Percentiles rank a stretch among this genome's conserved stretches.
Evolutionary conservation across 1,140 invertebrate genomes (phyloP).

Genomic region (Chymomyza costata): DNA sequence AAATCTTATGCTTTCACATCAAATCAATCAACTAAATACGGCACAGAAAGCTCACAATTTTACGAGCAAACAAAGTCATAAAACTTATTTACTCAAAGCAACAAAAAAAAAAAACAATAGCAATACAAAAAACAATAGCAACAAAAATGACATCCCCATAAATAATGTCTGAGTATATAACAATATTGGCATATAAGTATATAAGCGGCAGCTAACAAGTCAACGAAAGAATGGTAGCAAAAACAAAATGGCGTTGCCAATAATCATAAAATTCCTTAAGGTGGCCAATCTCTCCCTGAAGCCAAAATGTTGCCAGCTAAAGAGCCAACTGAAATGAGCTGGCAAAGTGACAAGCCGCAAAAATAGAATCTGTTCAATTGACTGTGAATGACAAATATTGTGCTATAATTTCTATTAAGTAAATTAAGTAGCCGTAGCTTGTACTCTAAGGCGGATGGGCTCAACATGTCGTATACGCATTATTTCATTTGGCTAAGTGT

Average conservation of each 20-base stretch:
- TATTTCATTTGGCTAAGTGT: constrained; percentile 69
- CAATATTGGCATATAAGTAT: too few relatives aligned
- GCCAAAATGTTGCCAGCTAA: constrained; percentile 7
- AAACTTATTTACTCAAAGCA: constrained; percentile 71
- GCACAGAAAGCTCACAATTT: constrained; percentile 48
- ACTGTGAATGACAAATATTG: constrained; percentile 72
- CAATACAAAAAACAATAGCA: constrained; percentile 3
- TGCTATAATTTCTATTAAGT: constrained; percentile 68
- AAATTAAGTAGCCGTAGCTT: constrained; percentile 51
- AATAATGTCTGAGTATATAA: constrained; percentile 42
- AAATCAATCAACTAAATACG: constrained; percentile 65
- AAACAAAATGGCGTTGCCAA: constrained; percentile 44
- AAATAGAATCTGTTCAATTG: constrained; percentile 64
- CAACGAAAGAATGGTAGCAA: background rate
- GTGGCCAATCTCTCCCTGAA: background rate
- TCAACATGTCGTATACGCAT: constrained; percentile 57
- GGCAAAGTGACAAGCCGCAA: constrained; percentile 3
- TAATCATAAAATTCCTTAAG: constrained; percentile 56
- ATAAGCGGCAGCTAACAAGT: constrained; percentile 6
- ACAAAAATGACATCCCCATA: constrained; percentile 44
- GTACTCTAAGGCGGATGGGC: too few relatives aligned
- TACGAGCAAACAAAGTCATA: constrained; percentile 65
- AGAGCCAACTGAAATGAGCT: background rate
- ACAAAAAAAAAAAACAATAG: constrained; percentile 33
- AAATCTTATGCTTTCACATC: too few relatives aligned